Percentiles rank a stretch among this genome's conserved stretches.
phyloP scores from a whole-genome alignment of 2,113 vertebrate species.

The Muntiacus muntjak region DNA sequence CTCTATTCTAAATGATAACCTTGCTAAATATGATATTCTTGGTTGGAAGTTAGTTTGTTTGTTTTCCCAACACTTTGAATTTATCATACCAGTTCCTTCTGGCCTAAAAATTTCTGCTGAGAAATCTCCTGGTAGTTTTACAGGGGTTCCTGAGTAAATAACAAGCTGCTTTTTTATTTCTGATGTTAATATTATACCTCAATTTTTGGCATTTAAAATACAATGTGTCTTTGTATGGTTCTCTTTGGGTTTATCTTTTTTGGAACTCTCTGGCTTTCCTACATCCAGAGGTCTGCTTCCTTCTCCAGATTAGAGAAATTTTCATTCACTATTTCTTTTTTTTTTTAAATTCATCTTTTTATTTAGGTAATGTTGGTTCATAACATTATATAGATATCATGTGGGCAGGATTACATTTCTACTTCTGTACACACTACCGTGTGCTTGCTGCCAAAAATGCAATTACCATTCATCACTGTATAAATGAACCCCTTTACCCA shows the following conservation, averaged over 20 bases:
- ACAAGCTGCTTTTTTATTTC: neutral
- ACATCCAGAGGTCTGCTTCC: rapidly evolving
- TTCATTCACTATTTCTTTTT: neutral
- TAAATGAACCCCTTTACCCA: neutral
- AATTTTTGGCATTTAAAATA: neutral
- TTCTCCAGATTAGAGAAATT: neutral
- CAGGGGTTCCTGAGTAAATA: neutral
- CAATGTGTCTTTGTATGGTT: neutral
- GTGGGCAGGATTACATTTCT: neutral
- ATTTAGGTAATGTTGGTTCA: neutral
- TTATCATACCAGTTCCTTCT: neutral
- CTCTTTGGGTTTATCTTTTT: neutral
- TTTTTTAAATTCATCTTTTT: neutral
- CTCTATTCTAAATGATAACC: neutral
- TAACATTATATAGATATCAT: neutral
- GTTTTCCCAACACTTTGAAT: neutral
- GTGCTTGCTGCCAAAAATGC: neutral
- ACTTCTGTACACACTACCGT: neutral
- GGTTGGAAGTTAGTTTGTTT: neutral
- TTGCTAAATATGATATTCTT: neutral
- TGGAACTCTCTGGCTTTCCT: neutral
- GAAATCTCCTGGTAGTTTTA: neutral
- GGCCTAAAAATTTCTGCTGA: neutral
- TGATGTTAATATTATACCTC: neutral
- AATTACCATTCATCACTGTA: neutral